phyloP scores from a whole-genome alignment of 2,888 invertebrate species.

The Apotomis capreana region DNA sequence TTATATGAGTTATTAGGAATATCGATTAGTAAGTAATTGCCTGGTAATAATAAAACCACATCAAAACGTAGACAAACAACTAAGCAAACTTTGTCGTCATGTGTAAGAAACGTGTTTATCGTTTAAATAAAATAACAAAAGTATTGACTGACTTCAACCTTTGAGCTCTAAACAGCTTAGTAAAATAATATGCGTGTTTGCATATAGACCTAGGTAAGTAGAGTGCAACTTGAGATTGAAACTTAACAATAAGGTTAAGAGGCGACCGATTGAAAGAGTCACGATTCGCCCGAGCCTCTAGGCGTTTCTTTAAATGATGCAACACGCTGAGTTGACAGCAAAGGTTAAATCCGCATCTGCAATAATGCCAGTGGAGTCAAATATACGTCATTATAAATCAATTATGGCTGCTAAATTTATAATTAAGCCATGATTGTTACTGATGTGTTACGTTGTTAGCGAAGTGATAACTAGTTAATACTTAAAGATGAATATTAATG shows the following conservation, averaged over 20 bases:
- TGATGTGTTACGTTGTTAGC: no score
- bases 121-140: conserved; percentile 10
- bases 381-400: conserved; percentile 11
- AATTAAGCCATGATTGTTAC: not conserved
- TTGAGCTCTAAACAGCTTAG: conserved; percentile 3
- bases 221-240: conserved; percentile 28
- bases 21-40: conserved; percentile 16
- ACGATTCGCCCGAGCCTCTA: conserved; percentile 31
- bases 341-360: conserved; percentile 31
- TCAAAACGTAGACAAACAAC: not conserved
- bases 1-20: not conserved
- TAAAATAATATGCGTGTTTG: conserved; percentile 14
- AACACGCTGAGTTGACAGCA: conserved; percentile 30
- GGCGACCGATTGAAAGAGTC: conserved; percentile 36
- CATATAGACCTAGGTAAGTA: conserved; percentile 24
- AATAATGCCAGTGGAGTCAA: conserved; percentile 15
- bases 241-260: conserved; percentile 34
- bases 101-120: not conserved
- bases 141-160: not conserved
- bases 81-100: not conserved
- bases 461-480: no score
- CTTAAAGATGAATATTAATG: no score
- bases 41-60: not conserved
- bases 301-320: conserved; percentile 35
- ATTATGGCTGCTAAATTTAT: conserved; percentile 7